Percentiles rank a stretch among this genome's conserved stretches.
phyloP scores from a whole-genome alignment of 2,797 vertebrate species.

The Sardinella longiceps region DNA sequence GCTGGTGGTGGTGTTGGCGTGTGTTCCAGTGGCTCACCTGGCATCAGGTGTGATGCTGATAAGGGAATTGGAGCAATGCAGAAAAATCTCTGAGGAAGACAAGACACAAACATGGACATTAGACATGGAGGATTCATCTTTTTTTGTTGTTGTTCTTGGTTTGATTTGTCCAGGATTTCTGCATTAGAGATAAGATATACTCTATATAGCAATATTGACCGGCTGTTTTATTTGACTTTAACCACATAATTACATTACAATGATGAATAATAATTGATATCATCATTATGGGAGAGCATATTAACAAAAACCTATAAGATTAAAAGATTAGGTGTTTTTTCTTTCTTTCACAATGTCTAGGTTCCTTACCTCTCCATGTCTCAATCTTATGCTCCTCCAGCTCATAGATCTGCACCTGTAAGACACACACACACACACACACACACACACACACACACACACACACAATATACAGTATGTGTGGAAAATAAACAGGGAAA shows the following conservation, averaged over 20 bases:
- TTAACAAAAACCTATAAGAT: too few species aligned
- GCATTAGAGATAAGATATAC: too few species aligned
- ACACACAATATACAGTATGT: too few species aligned
- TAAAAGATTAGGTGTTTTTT: background rate
- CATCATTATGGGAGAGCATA: background rate
- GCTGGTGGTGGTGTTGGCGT: background rate
- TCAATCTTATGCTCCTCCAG: slow-evolving; percentile 97
- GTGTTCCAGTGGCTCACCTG: slow-evolving; percentile 76
- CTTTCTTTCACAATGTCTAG: background rate
- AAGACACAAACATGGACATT: slow-evolving; percentile 58
- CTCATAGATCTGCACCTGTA: slow-evolving; percentile 96
- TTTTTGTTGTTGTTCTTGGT: too few species aligned
- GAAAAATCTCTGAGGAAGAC: slow-evolving; percentile 85
- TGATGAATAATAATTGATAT: background rate
- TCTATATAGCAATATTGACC: background rate
- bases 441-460: background rate
- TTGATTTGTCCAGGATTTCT: too few species aligned
- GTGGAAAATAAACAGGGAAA: too few species aligned
- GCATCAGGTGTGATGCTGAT: slow-evolving; percentile 97
- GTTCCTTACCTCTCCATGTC: slow-evolving; percentile 90
- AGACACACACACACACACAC: slow-evolving; percentile 44
- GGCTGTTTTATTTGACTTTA: background rate
- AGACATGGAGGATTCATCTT: background rate
- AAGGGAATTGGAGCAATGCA: slow-evolving; percentile 90
- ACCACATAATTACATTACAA: background rate